Conservation (phyloP, 2,113 vertebrate genomes). For the Indri indri region DNA sequence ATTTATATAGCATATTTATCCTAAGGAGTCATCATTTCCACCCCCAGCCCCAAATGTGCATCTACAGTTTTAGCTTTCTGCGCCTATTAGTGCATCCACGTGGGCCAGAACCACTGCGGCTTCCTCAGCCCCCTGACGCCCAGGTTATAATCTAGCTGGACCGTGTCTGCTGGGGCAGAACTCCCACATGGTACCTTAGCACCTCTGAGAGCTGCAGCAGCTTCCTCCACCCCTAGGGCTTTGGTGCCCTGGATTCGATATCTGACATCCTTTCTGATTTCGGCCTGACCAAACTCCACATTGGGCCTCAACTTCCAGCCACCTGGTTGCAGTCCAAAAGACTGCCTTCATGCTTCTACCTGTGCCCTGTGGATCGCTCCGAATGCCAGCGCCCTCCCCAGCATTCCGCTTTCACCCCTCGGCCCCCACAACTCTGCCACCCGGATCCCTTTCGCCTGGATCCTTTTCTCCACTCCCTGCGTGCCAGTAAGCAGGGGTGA, state of each 20-base stretch:
- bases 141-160: not conserved
- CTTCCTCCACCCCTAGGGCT: not conserved
- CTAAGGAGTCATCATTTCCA: slow-evolving; percentile 49
- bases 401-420: not conserved
- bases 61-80: slow-evolving; percentile 57
- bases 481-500: not conserved
- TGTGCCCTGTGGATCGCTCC: not conserved
- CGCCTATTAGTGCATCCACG: not conserved
- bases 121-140: not conserved
- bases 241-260: not conserved
- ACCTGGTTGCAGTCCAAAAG: not conserved
- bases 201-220: not conserved
- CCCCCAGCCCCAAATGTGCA: slow-evolving; percentile 70
- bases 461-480: not conserved
- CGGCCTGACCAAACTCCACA: not conserved
- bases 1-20: slow-evolving; percentile 58
- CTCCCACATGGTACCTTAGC: not conserved
- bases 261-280: not conserved
- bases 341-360: not conserved
- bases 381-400: not conserved
- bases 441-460: too few relatives aligned
- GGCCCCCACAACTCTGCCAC: not conserved
- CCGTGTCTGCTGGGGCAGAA: not conserved
- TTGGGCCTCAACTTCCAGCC: not conserved
- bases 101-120: not conserved